phyloP scores from a whole-genome alignment of 2,888 invertebrate species.

The Eupithecia centaureata region DNA sequence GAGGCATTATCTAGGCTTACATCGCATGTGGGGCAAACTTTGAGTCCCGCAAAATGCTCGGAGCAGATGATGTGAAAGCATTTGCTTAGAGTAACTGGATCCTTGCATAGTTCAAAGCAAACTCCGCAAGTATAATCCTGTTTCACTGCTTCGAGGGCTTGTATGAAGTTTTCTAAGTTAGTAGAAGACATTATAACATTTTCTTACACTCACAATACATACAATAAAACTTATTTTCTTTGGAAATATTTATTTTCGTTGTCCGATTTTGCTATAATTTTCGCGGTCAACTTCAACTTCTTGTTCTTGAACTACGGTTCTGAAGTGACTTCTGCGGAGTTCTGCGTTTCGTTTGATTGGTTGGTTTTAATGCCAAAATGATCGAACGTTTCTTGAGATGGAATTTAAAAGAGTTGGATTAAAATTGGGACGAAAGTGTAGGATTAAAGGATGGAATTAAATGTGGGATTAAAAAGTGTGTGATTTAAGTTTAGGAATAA shows the following conservation, averaged over 20 bases:
- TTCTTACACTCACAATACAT: not conserved
- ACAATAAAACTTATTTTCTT: not conserved
- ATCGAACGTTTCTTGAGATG: too few species aligned
- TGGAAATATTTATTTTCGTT: not conserved
- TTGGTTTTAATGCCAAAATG: too few species aligned
- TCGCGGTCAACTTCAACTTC: too few species aligned
- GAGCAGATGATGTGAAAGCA: conserved; percentile 75
- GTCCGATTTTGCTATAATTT: too few species aligned
- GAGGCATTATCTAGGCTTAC: conserved; percentile 56
- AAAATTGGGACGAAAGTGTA: too few species aligned
- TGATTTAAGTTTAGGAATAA: too few species aligned
- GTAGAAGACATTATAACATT: conserved; percentile 24
- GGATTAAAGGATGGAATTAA: too few species aligned
- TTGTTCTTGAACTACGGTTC: too few species aligned
- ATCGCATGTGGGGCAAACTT: conserved; percentile 65
- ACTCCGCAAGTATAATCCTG: conserved; percentile 66
- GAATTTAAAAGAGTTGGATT: too few species aligned
- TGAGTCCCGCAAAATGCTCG: conserved; percentile 61
- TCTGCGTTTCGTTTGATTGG: too few species aligned
- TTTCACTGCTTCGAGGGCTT: conserved; percentile 67
- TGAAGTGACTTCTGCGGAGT: too few species aligned
- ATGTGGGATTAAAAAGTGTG: too few species aligned
- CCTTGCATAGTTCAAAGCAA: conserved; percentile 66
- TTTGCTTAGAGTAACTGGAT: conserved; percentile 71
- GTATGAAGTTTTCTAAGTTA: conserved; percentile 53